Percentiles rank a stretch among this genome's conserved stretches.
These are phyloP conservation scores for Sinocyclocheilus anshuiensis DNA, from an alignment of 2,113 vertebrate species.

Conservation along the genomic window DNA sequence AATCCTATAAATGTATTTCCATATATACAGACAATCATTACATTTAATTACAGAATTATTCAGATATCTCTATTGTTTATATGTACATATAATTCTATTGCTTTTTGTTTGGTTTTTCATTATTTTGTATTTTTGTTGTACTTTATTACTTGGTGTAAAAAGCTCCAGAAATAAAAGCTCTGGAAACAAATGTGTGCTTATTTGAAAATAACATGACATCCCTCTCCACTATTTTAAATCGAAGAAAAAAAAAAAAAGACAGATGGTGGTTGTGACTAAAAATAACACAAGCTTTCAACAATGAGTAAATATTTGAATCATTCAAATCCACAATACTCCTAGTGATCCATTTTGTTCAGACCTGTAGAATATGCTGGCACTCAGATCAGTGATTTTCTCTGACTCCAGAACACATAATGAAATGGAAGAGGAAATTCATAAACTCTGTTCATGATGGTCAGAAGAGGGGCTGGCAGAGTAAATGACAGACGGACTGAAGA, in stretches of 20 bases:
- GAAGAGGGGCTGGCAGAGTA: neutral
- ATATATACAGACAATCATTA: slow-evolving; percentile 96
- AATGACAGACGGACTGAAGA: neutral
- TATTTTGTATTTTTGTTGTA: slow-evolving; percentile 99
- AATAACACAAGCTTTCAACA: neutral
- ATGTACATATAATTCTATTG: slow-evolving; percentile 89
- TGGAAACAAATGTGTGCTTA: slow-evolving; percentile 79
- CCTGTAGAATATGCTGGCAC: neutral
- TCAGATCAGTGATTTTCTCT: neutral
- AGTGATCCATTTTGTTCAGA: neutral
- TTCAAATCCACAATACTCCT: neutral
- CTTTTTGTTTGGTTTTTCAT: slow-evolving; percentile 79
- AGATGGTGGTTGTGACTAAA: no score
- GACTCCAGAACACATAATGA: neutral
- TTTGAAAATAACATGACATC: neutral
- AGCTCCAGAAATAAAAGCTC: slow-evolving; percentile 99
- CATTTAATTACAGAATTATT: slow-evolving; percentile 87
- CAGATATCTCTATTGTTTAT: slow-evolving; percentile 92
- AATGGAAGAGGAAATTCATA: neutral
- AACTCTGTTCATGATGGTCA: neutral
- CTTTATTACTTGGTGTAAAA: slow-evolving; percentile 98
- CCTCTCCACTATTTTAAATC: no score
- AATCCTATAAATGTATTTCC: slow-evolving; percentile 79
- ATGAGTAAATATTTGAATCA: neutral
- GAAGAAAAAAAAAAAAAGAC: neutral